Base-by-base conservation (phyloP, 1,140 invertebrate species). In the Lineus longissimus region DNA sequence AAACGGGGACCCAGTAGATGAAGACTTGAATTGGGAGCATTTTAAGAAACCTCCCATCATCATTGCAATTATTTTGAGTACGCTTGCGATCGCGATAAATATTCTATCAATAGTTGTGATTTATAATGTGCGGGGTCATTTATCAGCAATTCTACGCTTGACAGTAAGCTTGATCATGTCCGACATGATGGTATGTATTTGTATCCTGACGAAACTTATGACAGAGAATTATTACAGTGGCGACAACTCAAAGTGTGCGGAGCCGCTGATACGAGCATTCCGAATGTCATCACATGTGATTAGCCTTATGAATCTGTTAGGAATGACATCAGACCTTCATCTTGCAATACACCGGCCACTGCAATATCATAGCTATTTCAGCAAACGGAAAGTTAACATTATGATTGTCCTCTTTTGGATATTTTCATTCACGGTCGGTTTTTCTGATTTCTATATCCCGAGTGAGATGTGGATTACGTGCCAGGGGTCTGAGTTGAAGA, bases 331-430 rank as follows among this genome's bases (percentile, higher is more conserved):
- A 19, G 89, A 89, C 74, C 89, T 90, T 70, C 93, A 92, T 78
- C 89, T 90, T 67, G 92, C 91, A 0, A 91, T 95, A 31, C 90
- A 91, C 4, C 90, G 91, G 76, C 91, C 92, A 0, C 82, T 94
- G 27, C 87, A 90, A 17, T 93, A 93, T 76, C 88, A 90, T 66
- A 87, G 87, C 17, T 86, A 88, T 31, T 64, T 75, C 58, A 70
- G 62, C 43, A 79, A 81, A 40, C 81, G 87, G 13, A 87, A 88
- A 51, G 89, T 89, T 0, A 87, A 85, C 1, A 76, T 88, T 0
- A 82, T 93, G 15, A 90, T 93, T 59, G 81, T 86, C 9, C 79
- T 84, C 15, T 74, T 88, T 4, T 89, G 88, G 88, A 76, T 84
- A 2, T 55, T 78, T 0, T 78, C 84, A 22, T 81, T 87, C 62